Conservation (phyloP, 2,113 vertebrate species). For the Cariama cristata region DNA sequence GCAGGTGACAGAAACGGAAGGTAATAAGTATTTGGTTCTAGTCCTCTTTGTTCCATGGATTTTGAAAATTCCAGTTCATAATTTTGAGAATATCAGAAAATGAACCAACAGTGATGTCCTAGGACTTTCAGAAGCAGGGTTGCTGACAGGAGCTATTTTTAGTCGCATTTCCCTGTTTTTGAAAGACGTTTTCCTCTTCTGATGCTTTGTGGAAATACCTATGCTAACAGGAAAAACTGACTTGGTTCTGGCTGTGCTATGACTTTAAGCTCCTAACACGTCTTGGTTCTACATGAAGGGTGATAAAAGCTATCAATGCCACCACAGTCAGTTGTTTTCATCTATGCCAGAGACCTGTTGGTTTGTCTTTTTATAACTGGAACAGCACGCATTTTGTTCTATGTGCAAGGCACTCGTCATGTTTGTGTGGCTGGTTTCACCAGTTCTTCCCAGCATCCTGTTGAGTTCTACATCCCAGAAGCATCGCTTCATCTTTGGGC, state of each 20-base stretch:
- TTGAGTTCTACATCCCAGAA: background rate
- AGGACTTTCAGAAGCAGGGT: background rate
- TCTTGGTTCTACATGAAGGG: background rate
- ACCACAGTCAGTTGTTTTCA: background rate
- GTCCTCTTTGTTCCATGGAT: background rate
- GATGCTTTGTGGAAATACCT: background rate
- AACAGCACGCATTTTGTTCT: background rate
- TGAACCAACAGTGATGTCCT: background rate
- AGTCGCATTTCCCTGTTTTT: background rate
- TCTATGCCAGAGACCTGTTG: background rate
- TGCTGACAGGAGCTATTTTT: background rate
- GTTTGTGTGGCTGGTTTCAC: constrained; percentile 4
- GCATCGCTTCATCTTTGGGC: background rate
- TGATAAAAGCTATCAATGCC: background rate
- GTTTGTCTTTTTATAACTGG: background rate
- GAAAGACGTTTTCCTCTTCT: background rate
- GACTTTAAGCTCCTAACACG: background rate
- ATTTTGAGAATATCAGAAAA: background rate
- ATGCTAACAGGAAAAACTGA: background rate
- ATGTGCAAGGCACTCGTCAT: background rate
- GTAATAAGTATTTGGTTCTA: background rate
- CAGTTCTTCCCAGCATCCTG: constrained; percentile 27
- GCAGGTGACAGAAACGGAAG: background rate
- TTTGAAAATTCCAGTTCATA: background rate
- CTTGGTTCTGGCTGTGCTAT: background rate